Conservation (phyloP, 2,113 vertebrate genomes). For the Xyrauchen texanus region DNA sequence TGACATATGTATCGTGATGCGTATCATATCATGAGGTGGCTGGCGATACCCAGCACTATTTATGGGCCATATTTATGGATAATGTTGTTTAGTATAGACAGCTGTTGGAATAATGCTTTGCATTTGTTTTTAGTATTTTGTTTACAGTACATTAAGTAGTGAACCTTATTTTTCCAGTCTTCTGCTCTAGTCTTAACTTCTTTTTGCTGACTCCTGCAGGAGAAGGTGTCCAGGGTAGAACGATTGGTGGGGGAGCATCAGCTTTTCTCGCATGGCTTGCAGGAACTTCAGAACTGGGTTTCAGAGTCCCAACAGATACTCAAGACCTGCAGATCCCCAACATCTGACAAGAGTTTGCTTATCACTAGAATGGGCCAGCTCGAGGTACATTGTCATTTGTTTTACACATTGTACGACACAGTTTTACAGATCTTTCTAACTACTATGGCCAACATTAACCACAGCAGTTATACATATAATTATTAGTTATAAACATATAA, state of each 20-base stretch:
- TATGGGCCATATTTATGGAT: too few relatives aligned
- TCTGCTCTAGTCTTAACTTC: background rate
- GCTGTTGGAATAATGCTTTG: too few relatives aligned
- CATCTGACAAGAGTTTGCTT: conserved; percentile 86
- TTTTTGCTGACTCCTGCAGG: conserved; percentile 68
- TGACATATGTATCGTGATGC: too few relatives aligned
- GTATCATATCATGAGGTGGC: too few relatives aligned
- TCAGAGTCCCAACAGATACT: conserved; percentile 84
- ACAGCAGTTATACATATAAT: background rate
- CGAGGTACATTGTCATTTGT: conserved; percentile 76
- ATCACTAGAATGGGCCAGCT: conserved; percentile 91
- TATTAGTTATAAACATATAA: too few relatives aligned
- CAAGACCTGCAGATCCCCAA: conserved; percentile 83
- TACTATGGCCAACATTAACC: background rate
- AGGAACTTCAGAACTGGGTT: conserved; percentile 93
- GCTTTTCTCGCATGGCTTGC: conserved; percentile 85
- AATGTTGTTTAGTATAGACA: too few relatives aligned
- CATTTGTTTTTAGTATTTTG: too few relatives aligned
- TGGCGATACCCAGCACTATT: too few relatives aligned
- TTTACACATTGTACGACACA: too few relatives aligned
- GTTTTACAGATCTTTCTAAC: too few relatives aligned
- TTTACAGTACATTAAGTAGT: too few relatives aligned
- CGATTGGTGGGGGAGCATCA: conserved; percentile 89
- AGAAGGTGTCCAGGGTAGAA: conserved; percentile 90
- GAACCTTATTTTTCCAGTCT: too few relatives aligned